Percentiles rank a stretch among this genome's conserved stretches.
phyloP scores from a whole-genome alignment of 2,113 vertebrate genomes.

The Merops nubicus region DNA sequence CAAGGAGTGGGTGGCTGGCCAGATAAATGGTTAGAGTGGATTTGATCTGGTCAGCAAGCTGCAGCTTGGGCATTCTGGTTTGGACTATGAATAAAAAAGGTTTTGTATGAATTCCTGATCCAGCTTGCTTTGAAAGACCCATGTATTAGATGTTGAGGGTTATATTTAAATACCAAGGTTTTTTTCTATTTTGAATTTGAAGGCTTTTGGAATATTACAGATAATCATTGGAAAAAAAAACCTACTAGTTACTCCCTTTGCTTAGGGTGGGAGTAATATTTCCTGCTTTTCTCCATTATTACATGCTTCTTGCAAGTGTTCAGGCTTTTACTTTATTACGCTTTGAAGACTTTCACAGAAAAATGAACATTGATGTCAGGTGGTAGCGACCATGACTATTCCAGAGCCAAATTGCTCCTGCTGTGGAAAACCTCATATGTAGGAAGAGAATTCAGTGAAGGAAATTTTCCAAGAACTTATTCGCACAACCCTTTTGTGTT shows the following conservation, averaged over 20 bases:
- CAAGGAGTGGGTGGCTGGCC: background rate
- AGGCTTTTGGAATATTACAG: background rate
- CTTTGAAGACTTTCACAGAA: slow-evolving; percentile 41
- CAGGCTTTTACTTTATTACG: slow-evolving; percentile 43
- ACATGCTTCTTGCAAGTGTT: slow-evolving; percentile 17
- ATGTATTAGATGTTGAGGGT: fast-evolving
- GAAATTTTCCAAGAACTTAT: background rate
- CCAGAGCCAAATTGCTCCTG: background rate
- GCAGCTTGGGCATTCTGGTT: background rate
- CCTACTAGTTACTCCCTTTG: background rate
- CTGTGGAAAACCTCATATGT: background rate
- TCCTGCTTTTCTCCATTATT: background rate
- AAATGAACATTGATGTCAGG: slow-evolving; percentile 55
- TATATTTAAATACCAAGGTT: background rate
- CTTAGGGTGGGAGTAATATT: background rate
- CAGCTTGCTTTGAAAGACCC: background rate
- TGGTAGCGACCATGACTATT: slow-evolving; percentile 47
- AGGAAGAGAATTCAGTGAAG: background rate
- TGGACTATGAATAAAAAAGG: background rate
- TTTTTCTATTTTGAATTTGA: background rate
- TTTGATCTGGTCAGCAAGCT: background rate
- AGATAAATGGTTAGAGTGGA: background rate
- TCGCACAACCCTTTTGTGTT: background rate
- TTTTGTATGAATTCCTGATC: background rate
- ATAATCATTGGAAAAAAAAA: too few species aligned